Evolutionary conservation across 2,888 invertebrate species (phyloP), one percentile per base, ranked within the genome.

Genomic region (Ariolimax columbianus): DNA sequence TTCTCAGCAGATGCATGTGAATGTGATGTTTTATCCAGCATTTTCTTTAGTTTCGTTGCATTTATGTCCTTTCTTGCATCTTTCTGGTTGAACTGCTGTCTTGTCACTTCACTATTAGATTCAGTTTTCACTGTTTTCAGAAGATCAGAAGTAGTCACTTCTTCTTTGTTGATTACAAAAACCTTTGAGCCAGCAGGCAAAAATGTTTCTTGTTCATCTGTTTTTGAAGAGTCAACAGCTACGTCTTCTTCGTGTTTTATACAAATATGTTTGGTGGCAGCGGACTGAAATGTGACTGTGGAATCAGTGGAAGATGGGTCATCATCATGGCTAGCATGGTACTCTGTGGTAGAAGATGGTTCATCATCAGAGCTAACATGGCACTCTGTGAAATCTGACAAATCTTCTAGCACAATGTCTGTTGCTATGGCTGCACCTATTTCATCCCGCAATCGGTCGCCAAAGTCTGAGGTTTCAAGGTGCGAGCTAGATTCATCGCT

Each of bases 361-460:
- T n/a, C n/a, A n/a, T n/a, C n/a, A n/a, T n/a, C n/a, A n/a, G 77
- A 77, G 43, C 77, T 77, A 19, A 47, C 3, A 1, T 36, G 43
- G 30, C 70, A 77, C 17, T 70, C 55, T 40, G 63, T 86, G 36
- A 73, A 47, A 36, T 78, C 81, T n/a, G 83, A 70, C 82, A 86
- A 55, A 55, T 87, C 87, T 59, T 87, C 87, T 63, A 87, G 73
- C 23, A 87, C 87, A 59, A 87, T 85, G 73, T 87, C 87, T 36
- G 82, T 83, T 6, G 87, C 75, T 6, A 87, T 77, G 3, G 87
- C 87, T 36, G 85, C 83, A 36, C 85, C 87, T 33, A 87, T 68
- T 63, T 87, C 87, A 14, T 85, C 40, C 11, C 59, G 75, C 66
- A 87, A 68, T 23, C 75, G 79, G 33, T 68, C 75, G 40, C 55